These are phyloP conservation scores for Melikaiella ostensackeni DNA, from an alignment of 2,888 invertebrate genomes.

Conservation along the genomic window DNA sequence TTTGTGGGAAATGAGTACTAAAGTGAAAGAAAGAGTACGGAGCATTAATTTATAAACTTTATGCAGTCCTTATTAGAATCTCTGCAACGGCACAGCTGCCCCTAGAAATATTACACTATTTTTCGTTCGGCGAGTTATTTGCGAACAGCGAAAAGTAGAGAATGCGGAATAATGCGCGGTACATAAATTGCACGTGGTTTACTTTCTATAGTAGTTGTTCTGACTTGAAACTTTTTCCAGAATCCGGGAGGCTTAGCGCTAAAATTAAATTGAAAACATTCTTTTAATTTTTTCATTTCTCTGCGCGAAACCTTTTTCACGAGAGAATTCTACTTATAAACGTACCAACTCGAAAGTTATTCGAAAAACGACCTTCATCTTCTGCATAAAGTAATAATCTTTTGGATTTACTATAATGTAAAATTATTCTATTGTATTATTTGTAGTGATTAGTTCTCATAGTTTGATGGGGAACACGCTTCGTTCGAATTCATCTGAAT, in stretches of 20 bases:
- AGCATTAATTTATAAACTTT: constrained; percentile 39
- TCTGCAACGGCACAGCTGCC: constrained; percentile 33
- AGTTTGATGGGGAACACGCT: too few relatives aligned
- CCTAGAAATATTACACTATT: constrained; percentile 41
- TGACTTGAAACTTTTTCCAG: constrained; percentile 26
- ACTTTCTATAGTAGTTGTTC: constrained; percentile 18
- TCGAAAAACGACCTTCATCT: too few relatives aligned
- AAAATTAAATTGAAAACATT: constrained; percentile 6
- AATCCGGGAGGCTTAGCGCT: not conserved
- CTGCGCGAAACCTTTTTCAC: too few relatives aligned
- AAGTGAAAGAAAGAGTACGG: constrained; percentile 30
- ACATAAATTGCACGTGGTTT: constrained; percentile 37
- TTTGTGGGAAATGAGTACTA: constrained; percentile 6
- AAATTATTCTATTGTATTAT: too few relatives aligned
- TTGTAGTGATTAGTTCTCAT: too few relatives aligned
- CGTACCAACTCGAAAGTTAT: not conserved
- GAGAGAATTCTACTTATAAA: too few relatives aligned
- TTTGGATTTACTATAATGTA: too few relatives aligned
- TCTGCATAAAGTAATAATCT: too few relatives aligned
- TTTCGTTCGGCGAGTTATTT: constrained; percentile 39
- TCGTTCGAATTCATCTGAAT: too few relatives aligned
- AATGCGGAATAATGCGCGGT: constrained; percentile 34
- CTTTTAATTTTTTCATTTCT: not conserved
- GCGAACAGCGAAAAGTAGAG: constrained; percentile 31
- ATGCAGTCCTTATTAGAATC: constrained; percentile 42